Percentiles rank a stretch among this genome's conserved stretches.
phyloP scores from a whole-genome alignment of 2,888 invertebrate genomes.

The Eristalinus sepulchralis region DNA sequence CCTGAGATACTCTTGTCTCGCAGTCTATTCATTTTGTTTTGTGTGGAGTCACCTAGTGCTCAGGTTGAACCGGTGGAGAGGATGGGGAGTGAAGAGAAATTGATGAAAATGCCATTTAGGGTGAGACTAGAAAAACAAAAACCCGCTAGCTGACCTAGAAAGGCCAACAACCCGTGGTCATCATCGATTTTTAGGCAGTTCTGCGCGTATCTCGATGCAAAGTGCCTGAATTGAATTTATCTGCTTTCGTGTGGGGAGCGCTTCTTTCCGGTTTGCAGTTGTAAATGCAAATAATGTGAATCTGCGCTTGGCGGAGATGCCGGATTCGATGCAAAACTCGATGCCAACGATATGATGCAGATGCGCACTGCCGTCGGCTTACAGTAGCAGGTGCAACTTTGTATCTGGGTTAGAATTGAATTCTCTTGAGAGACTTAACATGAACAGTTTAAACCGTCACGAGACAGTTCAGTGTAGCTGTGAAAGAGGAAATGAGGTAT shows the following conservation, averaged over 20 bases:
- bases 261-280: conserved; percentile 36
- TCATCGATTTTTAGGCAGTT: neutral
- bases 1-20: conserved; percentile 25
- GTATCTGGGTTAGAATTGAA: conserved; percentile 31
- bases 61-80: conserved; percentile 18
- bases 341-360: conserved; percentile 11
- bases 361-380: neutral
- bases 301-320: neutral
- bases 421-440: conserved; percentile 16
- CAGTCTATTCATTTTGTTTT: conserved; percentile 21
- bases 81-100: conserved; percentile 26
- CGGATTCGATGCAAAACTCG: conserved; percentile 15
- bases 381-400: conserved; percentile 37
- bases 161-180: conserved; percentile 35
- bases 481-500: neutral
- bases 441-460: conserved; percentile 31
- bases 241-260: conserved; percentile 8
- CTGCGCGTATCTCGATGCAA: neutral
- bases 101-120: conserved; percentile 29
- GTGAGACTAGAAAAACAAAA: conserved; percentile 2
- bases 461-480: conserved; percentile 7
- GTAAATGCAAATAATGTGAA: conserved; percentile 34
- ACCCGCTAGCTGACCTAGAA: conserved; percentile 59
- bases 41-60: conserved; percentile 22
- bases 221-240: conserved; percentile 29